Base-by-base conservation (phyloP, 2,888 invertebrate genomes). In the Dinocampus coccinellae region DNA sequence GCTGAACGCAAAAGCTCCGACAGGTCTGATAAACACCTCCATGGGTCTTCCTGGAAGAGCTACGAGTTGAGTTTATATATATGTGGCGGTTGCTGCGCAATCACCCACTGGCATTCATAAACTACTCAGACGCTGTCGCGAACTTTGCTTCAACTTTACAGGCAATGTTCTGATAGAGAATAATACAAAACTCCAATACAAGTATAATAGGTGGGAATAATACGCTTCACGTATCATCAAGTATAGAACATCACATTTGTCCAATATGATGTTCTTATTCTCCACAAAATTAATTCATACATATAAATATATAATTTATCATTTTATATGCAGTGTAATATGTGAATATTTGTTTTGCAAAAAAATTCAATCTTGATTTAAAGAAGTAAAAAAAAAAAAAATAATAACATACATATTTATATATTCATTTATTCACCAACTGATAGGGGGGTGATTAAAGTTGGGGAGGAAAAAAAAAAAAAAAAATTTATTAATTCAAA, bases 101-200 rank as follows among this genome's bases (percentile, higher is more conserved):
- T 75, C 66, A 70, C 70, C 67, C 65, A 65, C 61, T 36, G 71
- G 81, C 77, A 83, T 82, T 83, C 83, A 82, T 79, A 83, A 83
- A 83, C 82, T 82, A 80, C 78, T 80, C 77, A 75, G 80, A 80
- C 77, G 75, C 73, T 76, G 81, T 78, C 79, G 71, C 75, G 76
- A 82, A 82, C 78, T 82, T 82, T 80, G 69, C 76, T 34, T 70
- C 55, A 63, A 69, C 67, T 72, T 76, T 75, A 68, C 58, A 65
- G 75, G 73, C 76, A 77, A 78, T 80, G 77, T 75, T 79, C 77
- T 75, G 81, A 82, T 81, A 79, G 73, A 69, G 76, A 81, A 79
- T 81, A 81, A 81, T 81, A 76, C 73, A 71, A 75, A 79, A 67
- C 67, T 71, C 13, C 22, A 61, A 39, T 42, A 58, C 58, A 39